Evolutionary conservation across 2,113 vertebrate species (phyloP).

Genomic region (Scomber japonicus): DNA sequence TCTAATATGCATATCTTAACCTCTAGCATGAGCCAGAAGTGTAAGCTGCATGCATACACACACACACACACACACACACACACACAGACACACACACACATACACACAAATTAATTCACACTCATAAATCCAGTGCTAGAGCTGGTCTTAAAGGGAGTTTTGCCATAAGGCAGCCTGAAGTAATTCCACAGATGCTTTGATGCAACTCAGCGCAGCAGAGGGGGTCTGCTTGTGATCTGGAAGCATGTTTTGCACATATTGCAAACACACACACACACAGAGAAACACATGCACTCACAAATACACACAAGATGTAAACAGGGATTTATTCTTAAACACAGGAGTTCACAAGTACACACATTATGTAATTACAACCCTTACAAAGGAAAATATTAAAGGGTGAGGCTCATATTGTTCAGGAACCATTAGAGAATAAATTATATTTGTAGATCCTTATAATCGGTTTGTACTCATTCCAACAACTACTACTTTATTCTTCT

Average conservation of each 20-base stretch:
- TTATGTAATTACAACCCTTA: neutral
- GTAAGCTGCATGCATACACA: neutral
- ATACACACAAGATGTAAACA: slow-evolving; percentile 12
- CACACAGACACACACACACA: neutral
- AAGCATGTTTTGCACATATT: slow-evolving; percentile 1
- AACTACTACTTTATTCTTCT: no score
- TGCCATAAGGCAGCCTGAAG: slow-evolving; percentile 50
- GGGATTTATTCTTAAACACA: neutral
- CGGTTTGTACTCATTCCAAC: no score
- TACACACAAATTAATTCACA: neutral
- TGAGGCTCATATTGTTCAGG: no score
- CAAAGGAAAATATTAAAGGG: no score
- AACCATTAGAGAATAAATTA: no score
- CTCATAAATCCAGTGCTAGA: neutral
- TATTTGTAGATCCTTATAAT: no score
- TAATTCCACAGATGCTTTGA: slow-evolving; percentile 66
- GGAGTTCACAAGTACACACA: neutral
- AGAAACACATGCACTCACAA: slow-evolving; percentile 1
- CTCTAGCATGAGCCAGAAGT: neutral
- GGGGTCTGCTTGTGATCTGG: slow-evolving; percentile 41
- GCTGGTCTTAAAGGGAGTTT: slow-evolving; percentile 25
- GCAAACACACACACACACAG: neutral
- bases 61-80: neutral
- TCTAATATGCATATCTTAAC: slow-evolving; percentile 14
- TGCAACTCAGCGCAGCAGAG: slow-evolving; percentile 32